phyloP scores from a whole-genome alignment of 2,888 invertebrate species.

The Metallyticus violacea region DNA sequence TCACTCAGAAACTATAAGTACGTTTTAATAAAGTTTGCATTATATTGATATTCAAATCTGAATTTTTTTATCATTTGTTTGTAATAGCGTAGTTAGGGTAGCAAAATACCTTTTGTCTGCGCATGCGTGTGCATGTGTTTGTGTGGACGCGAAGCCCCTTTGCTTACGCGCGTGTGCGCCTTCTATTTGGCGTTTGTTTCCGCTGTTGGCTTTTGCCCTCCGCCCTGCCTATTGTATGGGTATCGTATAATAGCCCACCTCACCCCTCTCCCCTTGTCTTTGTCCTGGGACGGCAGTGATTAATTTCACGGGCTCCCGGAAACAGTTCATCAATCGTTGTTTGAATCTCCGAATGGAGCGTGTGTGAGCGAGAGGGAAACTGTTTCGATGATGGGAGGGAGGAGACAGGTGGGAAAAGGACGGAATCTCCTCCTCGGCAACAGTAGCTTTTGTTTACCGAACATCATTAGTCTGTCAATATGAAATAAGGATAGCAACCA shows the following conservation, averaged over 20 bases:
- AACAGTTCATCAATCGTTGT: conserved; percentile 25
- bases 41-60: too few species aligned
- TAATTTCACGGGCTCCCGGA: conserved; percentile 24
- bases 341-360: background rate
- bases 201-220: conserved; percentile 23
- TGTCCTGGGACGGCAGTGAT: conserved; percentile 17
- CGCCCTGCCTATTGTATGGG: conserved; percentile 20
- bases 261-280: background rate
- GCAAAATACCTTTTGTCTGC: background rate
- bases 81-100: background rate
- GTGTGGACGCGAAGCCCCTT: background rate
- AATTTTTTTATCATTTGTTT: too few species aligned
- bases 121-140: too few species aligned
- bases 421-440: background rate
- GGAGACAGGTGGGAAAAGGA: background rate
- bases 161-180: background rate
- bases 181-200: conserved; percentile 22
- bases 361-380: background rate
- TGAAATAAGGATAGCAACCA: background rate
- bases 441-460: conserved; percentile 16
- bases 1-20: too few species aligned
- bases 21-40: too few species aligned
- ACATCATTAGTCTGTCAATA: conserved; percentile 27
- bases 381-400: background rate
- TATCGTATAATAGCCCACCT: conserved; percentile 14